A percentile compares a stretch with the other conserved stretches of the same genome.
These are phyloP conservation scores for Xiphias gladius DNA, from an alignment of 2,113 vertebrate species.

Conservation along the genomic window DNA sequence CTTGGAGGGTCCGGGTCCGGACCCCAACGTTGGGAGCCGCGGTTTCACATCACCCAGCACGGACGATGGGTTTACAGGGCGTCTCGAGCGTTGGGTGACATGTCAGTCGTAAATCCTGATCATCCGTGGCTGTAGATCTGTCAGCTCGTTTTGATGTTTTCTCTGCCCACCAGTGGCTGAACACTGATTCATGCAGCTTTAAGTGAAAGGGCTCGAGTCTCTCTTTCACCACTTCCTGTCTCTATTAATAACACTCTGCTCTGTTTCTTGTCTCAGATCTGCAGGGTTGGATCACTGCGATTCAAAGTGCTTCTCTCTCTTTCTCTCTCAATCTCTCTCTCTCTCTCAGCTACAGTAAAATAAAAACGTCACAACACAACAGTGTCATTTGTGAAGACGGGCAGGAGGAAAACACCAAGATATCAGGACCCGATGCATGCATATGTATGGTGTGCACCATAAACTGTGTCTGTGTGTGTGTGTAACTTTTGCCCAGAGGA, in stretches of 20 bases:
- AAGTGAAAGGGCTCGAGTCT: background rate
- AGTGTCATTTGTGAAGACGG: conserved; percentile 18
- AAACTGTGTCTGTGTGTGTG: conserved; percentile 2
- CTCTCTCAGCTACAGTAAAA: conserved; percentile 5
- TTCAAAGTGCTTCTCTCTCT: no score
- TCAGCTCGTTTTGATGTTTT: no score
- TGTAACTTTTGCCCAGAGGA: no score
- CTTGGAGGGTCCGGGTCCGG: no score
- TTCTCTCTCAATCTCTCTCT: background rate
- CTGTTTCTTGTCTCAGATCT: background rate
- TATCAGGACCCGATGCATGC: background rate
- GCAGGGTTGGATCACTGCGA: no score
- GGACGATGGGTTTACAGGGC: no score
- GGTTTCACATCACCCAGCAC: no score
- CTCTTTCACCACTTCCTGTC: background rate
- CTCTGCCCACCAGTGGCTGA: no score
- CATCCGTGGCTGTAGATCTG: no score
- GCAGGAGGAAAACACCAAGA: background rate
- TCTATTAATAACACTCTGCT: background rate
- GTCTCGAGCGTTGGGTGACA: no score
- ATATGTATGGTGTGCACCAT: conserved; percentile 8
- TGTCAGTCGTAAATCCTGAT: no score
- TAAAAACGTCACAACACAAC: conserved; percentile 39
- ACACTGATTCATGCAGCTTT: background rate
- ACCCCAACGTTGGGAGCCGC: no score